Base-by-base conservation (phyloP, 2,888 invertebrate genomes). In the Ophion ventricosus region DNA sequence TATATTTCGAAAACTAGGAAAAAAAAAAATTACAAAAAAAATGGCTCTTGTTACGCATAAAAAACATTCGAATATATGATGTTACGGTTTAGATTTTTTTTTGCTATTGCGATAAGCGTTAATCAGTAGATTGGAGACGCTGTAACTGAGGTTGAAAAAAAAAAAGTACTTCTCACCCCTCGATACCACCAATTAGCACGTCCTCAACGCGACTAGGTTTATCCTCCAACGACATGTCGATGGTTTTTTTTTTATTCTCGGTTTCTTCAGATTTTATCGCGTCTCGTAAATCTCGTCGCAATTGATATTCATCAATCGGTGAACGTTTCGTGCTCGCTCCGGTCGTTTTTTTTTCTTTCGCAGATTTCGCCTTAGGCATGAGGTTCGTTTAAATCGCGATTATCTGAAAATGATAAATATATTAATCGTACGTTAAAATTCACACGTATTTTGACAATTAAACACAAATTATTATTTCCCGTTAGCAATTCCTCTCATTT, bases 181-280 rank as follows among this genome's bases (percentile, higher is more conserved):
- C 93, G 40, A 93, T 85, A 3, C 93, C 93, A 11, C 92, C 93
- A 40, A 93, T 90, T 67, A 91, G 88, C 29, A 91, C 86, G 7
- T 92, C 90, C 67, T 91, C 87, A 1, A 85, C 83, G 17, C 85
- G 54, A 14, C 54, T 83, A 8, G 81, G 70, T 73, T 84, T 80
- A 20, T 64, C 64, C 35, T 82, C 78, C 23, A 69, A 49, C n/a
- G 78, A 59, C 63, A 80, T 85, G 14, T 61, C 80, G 54, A 66
- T 29, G 56, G 40, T 57, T 72, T 81, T 43, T 64, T 63, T 66
- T 8, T 23, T 66, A 25, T 78, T 77, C 10, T 23, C 66, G 56
- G 26, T 35, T 23, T 64, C 72, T 57, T 76, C 74, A 17, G 35
- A 43, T 49, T 73, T 82, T 23, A 74, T 63, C 26, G 72, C 72